phyloP scores from a whole-genome alignment of 2,888 invertebrate species.

The Seira musarum region DNA sequence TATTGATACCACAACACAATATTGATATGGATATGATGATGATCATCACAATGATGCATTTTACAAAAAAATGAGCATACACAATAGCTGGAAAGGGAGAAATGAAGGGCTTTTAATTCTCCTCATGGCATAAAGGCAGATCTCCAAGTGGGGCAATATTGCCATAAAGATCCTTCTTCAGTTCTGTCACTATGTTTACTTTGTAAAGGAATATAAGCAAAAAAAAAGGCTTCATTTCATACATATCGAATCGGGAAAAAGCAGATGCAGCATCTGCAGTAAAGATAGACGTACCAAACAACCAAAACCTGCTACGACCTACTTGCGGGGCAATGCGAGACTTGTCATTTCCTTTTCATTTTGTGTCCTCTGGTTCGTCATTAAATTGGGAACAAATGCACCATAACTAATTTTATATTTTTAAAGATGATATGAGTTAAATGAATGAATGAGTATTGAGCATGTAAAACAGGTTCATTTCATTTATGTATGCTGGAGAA shows the following conservation, averaged over 20 bases:
- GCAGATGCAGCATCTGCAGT: constrained; percentile 7
- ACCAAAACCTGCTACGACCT: neutral
- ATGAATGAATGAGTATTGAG: neutral
- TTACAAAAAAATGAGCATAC: neutral
- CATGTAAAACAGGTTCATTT: constrained; percentile 12
- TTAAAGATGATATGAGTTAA: constrained; percentile 4
- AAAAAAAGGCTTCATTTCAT: constrained; percentile 5
- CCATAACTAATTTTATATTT: constrained; percentile 2
- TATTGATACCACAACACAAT: constrained; percentile 27
- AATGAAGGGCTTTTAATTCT: constrained; percentile 9
- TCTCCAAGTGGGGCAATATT: constrained; percentile 14
- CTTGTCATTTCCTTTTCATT: neutral
- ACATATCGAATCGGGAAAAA: constrained; percentile 8
- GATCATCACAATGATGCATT: neutral
- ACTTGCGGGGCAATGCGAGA: neutral
- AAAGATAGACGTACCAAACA: neutral
- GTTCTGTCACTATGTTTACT: constrained; percentile 39
- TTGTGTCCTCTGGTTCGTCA: neutral
- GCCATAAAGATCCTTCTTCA: neutral
- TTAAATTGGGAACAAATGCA: neutral
- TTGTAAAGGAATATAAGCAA: constrained; percentile 39
- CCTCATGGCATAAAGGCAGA: neutral
- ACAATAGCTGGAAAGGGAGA: constrained; percentile 13
- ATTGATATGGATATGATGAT: constrained; percentile 50
- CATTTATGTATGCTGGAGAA: neutral